A percentile compares a stretch with the other conserved stretches of the same genome.
Conservation (phyloP, 2,797 vertebrate species). For the Myripristis murdjan region DNA sequence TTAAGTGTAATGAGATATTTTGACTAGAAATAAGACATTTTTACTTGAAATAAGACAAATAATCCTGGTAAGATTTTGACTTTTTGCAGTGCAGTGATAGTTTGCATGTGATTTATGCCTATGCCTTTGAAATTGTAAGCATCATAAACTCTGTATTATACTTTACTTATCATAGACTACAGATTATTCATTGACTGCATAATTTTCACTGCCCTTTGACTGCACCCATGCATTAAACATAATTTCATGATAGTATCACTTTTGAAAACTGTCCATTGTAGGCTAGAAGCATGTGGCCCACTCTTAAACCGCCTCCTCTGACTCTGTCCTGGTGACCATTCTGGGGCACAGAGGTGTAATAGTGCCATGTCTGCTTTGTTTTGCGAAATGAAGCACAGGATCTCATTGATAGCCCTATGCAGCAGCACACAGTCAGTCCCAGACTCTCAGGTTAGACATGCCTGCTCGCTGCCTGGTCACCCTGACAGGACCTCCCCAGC, state of each 20-base stretch:
- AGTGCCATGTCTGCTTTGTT: slow-evolving; percentile 55
- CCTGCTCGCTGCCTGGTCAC: slow-evolving; percentile 56
- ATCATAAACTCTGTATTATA: neutral
- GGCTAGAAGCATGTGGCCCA: slow-evolving; percentile 2
- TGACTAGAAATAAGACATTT: too few species aligned
- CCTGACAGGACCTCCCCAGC: slow-evolving; percentile 73
- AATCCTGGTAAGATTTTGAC: too few species aligned
- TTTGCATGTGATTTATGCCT: too few species aligned
- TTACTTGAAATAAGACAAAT: too few species aligned
- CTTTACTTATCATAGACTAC: neutral
- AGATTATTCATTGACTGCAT: neutral
- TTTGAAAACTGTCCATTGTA: slow-evolving; percentile 2
- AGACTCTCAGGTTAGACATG: slow-evolving; percentile 45
- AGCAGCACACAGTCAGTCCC: slow-evolving; percentile 16
- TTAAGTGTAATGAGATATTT: too few species aligned
- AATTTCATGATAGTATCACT: neutral
- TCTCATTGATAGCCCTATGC: slow-evolving; percentile 46
- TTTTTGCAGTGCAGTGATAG: too few species aligned
- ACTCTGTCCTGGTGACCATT: slow-evolving; percentile 9
- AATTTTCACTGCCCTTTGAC: neutral
- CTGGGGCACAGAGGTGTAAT: slow-evolving; percentile 31
- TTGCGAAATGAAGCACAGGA: slow-evolving; percentile 55
- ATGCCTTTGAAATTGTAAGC: neutral
- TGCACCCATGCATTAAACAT: neutral
- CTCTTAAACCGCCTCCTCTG: slow-evolving; percentile 5